Evolutionary conservation across 1,140 invertebrate genomes (phyloP).

Genomic region (Trypoxylus dichotomus): DNA sequence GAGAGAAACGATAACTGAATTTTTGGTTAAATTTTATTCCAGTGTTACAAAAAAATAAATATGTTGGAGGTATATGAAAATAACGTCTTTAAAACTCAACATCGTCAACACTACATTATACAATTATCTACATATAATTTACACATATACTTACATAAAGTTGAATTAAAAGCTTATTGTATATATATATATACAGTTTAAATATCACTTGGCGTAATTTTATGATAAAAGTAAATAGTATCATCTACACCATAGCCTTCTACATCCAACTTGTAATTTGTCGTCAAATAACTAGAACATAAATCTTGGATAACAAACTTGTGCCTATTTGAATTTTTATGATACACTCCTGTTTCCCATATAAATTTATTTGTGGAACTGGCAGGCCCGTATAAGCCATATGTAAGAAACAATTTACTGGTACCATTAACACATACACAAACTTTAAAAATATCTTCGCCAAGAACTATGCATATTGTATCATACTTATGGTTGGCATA

Average conservation of each 20-base stretch:
- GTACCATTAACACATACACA: constrained; percentile 9
- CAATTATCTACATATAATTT: too few species aligned
- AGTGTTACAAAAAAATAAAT: too few species aligned
- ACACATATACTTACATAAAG: too few species aligned
- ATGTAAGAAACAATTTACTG: not conserved
- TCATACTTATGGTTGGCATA: constrained; percentile 10
- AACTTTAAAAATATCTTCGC: not conserved
- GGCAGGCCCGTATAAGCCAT: not conserved
- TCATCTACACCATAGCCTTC: not conserved
- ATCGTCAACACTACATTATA: too few species aligned
- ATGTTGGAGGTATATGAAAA: too few species aligned
- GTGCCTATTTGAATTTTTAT: not conserved
- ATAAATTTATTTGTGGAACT: not conserved
- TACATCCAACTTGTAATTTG: constrained; percentile 11
- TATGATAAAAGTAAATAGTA: constrained; percentile 11
- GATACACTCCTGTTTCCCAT: constrained; percentile 11
- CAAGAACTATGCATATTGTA: constrained; percentile 15
- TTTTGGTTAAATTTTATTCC: too few species aligned
- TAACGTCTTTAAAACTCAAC: too few species aligned
- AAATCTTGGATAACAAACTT: not conserved
- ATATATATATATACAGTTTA: not conserved
- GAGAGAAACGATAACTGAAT: too few species aligned
- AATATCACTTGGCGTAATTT: not conserved
- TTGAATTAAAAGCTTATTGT: too few species aligned
- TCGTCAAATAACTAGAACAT: constrained; percentile 1